Base-by-base conservation (phyloP, 2,888 invertebrate genomes). In the Temnothorax rugatulus region DNA sequence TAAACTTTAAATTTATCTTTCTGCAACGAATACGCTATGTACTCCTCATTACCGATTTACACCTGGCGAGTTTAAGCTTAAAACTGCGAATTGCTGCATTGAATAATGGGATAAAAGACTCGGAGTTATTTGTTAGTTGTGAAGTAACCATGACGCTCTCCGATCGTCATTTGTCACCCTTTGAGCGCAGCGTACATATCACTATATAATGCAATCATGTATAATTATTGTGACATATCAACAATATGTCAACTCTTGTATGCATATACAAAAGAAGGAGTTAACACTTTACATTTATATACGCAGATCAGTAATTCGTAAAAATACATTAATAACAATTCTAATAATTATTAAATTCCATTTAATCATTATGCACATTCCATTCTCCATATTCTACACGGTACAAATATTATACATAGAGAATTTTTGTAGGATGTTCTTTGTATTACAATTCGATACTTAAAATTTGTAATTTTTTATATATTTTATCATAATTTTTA, bases 101-200 rank as follows among this genome's bases (percentile, higher is more conserved):
- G 4, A 4, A 8, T 25, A 18, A 3, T 15, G 52, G 34, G n/a
- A 18, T 44, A 11, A 38, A 11, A 38, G 11, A 61, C 52, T 68
- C 3, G 4, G 66, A 15, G 50, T 63, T 54, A 82, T 83, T 76
- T 82, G 69, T 82, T 73, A 68, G 59, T 44, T 18, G n/a, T 73
- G 7, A 77, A 77, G 69, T 84, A 86, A 86, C 86, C 84, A 84
- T 83, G 79, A 75, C 29, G 8, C 38, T 84, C 83, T 84, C 81
- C 59, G 79, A 84, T 83, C 81, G 82, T 44, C 52, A 47, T 29
- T 69, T 63, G 66, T 76, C 75, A 81, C 61, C 69, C 71, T 44
- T 83, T 61, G 79, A 82, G 83, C 79, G 47, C 81, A 84, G 9
- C 29, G 38, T 61, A 61, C n/a, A 38, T 59, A 29, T 61, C 38